These are phyloP conservation scores for Allolobophora icterica DNA, from an alignment of 2,888 invertebrate genomes.

Conservation along the genomic window DNA sequence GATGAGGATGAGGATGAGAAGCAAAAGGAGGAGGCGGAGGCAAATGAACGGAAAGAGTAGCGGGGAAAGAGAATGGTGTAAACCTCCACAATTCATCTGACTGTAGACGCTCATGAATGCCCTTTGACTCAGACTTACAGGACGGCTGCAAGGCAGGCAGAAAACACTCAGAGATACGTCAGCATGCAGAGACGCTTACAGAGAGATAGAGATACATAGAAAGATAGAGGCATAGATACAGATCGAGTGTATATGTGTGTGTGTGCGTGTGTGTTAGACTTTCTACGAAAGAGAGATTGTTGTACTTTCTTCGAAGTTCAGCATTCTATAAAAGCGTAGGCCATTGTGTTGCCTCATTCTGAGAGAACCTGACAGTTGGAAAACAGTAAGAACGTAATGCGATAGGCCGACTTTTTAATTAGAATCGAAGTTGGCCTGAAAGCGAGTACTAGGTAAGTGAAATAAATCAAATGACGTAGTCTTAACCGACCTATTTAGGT, in stretches of 20 bases:
- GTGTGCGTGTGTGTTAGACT: too few relatives aligned
- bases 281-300: neutral
- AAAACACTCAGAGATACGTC: neutral
- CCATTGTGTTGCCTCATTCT: neutral
- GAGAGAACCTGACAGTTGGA: neutral
- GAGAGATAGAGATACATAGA: neutral
- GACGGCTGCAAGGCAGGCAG: neutral
- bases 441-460: neutral
- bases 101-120: neutral
- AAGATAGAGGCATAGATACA: neutral
- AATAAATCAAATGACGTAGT: neutral
- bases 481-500: too few relatives aligned
- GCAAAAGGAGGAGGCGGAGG: neutral
- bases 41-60: neutral
- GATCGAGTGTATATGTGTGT: neutral
- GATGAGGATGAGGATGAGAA: too few relatives aligned
- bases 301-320: neutral
- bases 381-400: neutral
- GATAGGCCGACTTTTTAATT: neutral
- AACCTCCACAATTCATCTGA: neutral
- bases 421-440: neutral
- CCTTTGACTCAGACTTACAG: neutral
- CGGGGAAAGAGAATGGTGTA: neutral
- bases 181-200: neutral
- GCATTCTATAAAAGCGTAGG: neutral